Evolutionary conservation across 2,888 invertebrate genomes (phyloP).

Genomic region (Lasius fuliginosus): DNA sequence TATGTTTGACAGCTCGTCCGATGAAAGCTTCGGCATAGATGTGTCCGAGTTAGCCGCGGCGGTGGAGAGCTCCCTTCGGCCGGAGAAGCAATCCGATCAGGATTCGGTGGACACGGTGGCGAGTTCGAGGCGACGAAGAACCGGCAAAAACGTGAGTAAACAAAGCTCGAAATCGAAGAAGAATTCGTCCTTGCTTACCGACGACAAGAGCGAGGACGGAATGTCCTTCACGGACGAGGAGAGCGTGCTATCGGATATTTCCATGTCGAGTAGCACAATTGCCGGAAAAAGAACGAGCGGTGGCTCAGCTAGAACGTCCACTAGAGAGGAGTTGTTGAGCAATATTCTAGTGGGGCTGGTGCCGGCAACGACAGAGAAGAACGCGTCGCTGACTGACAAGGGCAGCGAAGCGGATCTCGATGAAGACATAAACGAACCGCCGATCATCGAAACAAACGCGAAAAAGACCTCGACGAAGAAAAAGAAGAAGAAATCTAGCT

Average conservation of each 20-base stretch:
- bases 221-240: slow-evolving; percentile 77
- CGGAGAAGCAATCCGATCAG: slow-evolving; percentile 70
- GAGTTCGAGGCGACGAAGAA: slow-evolving; percentile 21
- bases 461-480: slow-evolving; percentile 62
- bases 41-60: slow-evolving; percentile 79
- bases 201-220: slow-evolving; percentile 64
- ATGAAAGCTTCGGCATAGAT: slow-evolving; percentile 83
- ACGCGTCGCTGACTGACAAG: slow-evolving; percentile 53
- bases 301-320: slow-evolving; percentile 24
- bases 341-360: slow-evolving; percentile 73
- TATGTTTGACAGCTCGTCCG: slow-evolving; percentile 82
- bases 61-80: slow-evolving; percentile 81
- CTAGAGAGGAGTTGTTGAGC: slow-evolving; percentile 76
- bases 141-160: slow-evolving; percentile 36
- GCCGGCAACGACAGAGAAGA: slow-evolving; percentile 53
- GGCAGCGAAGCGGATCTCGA: slow-evolving; percentile 71
- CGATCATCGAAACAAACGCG: slow-evolving; percentile 2
- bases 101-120: slow-evolving; percentile 24
- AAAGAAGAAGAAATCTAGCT: slow-evolving; percentile 81
- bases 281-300: slow-evolving; percentile 44
- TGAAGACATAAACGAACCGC: slow-evolving; percentile 60
- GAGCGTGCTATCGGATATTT: slow-evolving; percentile 80
- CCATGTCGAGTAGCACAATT: slow-evolving; percentile 75
- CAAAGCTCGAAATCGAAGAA: slow-evolving; percentile 50
- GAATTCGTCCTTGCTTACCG: slow-evolving; percentile 23